These are phyloP conservation scores for Microcaecilia unicolor DNA, from an alignment of 2,797 vertebrate species.

Conservation along the genomic window DNA sequence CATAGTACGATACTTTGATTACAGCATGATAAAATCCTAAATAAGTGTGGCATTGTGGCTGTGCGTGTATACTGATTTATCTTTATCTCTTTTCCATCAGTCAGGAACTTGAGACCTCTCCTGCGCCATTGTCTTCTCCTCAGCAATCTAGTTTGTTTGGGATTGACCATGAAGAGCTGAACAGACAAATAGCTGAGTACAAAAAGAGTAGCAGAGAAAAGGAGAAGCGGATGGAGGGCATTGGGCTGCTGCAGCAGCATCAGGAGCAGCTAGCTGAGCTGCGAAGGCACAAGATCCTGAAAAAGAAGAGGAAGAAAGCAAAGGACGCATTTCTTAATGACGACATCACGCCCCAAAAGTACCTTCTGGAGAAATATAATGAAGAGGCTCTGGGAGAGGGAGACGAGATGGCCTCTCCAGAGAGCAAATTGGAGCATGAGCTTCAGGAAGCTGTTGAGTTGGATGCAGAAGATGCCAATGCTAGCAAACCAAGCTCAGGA, in stretches of 20 bases:
- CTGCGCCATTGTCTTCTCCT: not conserved
- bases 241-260: constrained; percentile 27
- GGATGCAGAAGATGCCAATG: constrained; percentile 3
- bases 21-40: too few species aligned
- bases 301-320: constrained; percentile 30
- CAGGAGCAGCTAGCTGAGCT: constrained; percentile 35
- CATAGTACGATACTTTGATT: too few species aligned
- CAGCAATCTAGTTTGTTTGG: constrained; percentile 44
- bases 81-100: not conserved
- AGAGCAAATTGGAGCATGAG: constrained; percentile 15
- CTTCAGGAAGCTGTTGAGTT: constrained; percentile 8
- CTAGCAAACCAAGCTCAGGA: too few species aligned
- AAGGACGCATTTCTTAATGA: constrained; percentile 3
- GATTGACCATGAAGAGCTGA: constrained; percentile 62
- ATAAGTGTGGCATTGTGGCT: too few species aligned
- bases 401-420: not conserved
- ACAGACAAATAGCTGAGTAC: constrained; percentile 64
- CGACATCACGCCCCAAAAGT: constrained; percentile 39
- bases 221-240: not conserved
- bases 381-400: constrained; percentile 14
- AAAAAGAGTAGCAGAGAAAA: constrained; percentile 40
- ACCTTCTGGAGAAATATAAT: constrained; percentile 25
- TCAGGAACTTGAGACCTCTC: not conserved
- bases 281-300: constrained; percentile 32
- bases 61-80: not conserved